These are phyloP conservation scores for Aphidius colemani DNA, from an alignment of 2,888 invertebrate genomes.

Conservation along the genomic window DNA sequence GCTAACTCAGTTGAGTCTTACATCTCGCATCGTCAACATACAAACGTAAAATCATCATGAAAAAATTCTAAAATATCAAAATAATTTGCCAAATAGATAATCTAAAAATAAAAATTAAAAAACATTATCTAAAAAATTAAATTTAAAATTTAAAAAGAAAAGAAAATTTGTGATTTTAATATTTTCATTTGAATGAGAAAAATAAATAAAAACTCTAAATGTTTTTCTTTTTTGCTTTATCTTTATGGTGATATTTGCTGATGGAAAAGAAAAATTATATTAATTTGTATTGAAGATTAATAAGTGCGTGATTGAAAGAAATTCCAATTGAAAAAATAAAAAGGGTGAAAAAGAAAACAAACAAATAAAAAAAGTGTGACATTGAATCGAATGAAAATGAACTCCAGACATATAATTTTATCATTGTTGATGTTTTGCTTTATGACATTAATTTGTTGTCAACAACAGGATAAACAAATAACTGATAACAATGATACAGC, in stretches of 20 bases:
- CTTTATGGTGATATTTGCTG: no score
- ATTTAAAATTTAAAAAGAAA: not conserved
- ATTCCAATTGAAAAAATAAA: not conserved
- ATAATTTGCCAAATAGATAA: not conserved
- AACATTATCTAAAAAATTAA: not conserved
- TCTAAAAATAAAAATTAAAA: not conserved
- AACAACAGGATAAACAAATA: no score
- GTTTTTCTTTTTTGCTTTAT: not conserved
- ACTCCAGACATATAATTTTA: no score
- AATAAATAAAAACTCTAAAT: not conserved
- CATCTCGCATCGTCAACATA: conserved; percentile 57
- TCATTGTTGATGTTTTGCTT: no score
- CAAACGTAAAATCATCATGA: conserved; percentile 21
- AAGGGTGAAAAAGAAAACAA: not conserved
- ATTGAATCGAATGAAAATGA: no score
- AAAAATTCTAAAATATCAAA: not conserved
- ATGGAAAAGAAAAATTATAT: no score
- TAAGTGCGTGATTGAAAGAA: not conserved
- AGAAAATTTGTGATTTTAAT: not conserved
- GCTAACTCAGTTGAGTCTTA: conserved; percentile 58
- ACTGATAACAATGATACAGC: no score
- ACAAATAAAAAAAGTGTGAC: no score
- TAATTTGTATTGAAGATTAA: no score
- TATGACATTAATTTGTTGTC: no score
- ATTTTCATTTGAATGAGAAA: not conserved